These are phyloP conservation scores for Phenganax marumi DNA, from an alignment of 92 coral and sea anemone genomes.

Conservation along the genomic window DNA sequence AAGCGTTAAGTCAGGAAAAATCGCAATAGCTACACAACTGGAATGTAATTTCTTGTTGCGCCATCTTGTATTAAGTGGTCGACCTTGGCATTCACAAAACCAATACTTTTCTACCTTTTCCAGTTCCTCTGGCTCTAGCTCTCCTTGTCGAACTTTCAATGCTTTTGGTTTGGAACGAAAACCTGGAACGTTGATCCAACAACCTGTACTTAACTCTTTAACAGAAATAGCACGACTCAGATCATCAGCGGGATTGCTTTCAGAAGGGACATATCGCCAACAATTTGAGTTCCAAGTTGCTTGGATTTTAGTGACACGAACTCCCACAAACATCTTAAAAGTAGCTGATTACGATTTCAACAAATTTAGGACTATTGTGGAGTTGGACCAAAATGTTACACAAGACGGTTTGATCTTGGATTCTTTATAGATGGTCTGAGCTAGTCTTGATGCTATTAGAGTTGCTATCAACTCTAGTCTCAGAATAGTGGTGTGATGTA, in stretches of 20 bases:
- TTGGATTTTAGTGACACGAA: slow-evolving; percentile 52
- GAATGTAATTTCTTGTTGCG: too few species aligned
- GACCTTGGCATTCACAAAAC: slow-evolving; percentile 38
- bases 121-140: slow-evolving; percentile 34
- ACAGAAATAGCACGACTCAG: slow-evolving; percentile 43
- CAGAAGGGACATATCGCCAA: slow-evolving; percentile 47
- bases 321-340: slow-evolving; percentile 46
- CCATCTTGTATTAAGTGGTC: too few species aligned
- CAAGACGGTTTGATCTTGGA: slow-evolving; percentile 36
- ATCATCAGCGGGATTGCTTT: slow-evolving; percentile 49
- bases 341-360: slow-evolving; percentile 32
- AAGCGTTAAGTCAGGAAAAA: too few species aligned
- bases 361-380: slow-evolving; percentile 47
- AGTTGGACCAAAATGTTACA: slow-evolving; percentile 50
- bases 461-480: slow-evolving; percentile 36
- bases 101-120: slow-evolving; percentile 44
- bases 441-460: slow-evolving; percentile 22
- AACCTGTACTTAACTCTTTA: slow-evolving; percentile 30
- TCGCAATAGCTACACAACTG: too few species aligned
- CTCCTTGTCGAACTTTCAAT: not conserved
- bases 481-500: slow-evolving; percentile 28
- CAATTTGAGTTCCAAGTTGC: slow-evolving; percentile 38
- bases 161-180: slow-evolving; percentile 32
- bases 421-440: slow-evolving; percentile 37
- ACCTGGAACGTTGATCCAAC: slow-evolving; percentile 38